Base-by-base conservation (phyloP, 2,888 invertebrate species). In the Podotricha telesiphe region DNA sequence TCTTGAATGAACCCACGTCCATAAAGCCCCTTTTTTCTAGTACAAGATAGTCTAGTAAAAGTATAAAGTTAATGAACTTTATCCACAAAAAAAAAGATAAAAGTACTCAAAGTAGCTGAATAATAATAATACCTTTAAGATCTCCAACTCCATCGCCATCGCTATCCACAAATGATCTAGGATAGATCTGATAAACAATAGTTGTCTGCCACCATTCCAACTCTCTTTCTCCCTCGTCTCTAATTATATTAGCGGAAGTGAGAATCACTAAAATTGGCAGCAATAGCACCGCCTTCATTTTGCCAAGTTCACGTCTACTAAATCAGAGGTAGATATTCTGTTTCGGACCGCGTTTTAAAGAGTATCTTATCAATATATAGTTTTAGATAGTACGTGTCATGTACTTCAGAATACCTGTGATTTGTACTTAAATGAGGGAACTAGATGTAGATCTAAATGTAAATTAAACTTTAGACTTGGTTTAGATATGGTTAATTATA, bases 101-200 rank as follows among this genome's bases (percentile, higher is more conserved):
- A 37, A 37, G 37, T 8, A 8, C 8, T 37, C 37, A 8, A 37
- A 10, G 37, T 37, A 37, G 8, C 37, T 37, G 37, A 37, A 37
- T 8, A 37, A 7, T 37, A 10, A 62, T n/a, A 82, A 73, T 82
- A 93, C 94, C 94, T 73, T 89, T 92, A 2, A 95, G 77, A 78
- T 95, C 95, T 0, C 94, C 94, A 15, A 96, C 88, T 0, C 97
- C 97, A 84, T 97, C 96, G 0, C 95, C 95, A 82, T 96, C 85
- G 69, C 95, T 95, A 81, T 98, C 98, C 80, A 94, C 94, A 86
- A 96, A 97, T 0, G 97, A 96, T 72, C 96, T 94, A 0, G 96
- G 95, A 82, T 96, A 96, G 64, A 97, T 95, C 85, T 97, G 96
- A 84, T 98, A 98, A 75, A 97, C 94, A 48, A 95, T 94, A 3